phyloP scores from a whole-genome alignment of 1,140 invertebrate genomes.

The Drosophila lacertosa region DNA sequence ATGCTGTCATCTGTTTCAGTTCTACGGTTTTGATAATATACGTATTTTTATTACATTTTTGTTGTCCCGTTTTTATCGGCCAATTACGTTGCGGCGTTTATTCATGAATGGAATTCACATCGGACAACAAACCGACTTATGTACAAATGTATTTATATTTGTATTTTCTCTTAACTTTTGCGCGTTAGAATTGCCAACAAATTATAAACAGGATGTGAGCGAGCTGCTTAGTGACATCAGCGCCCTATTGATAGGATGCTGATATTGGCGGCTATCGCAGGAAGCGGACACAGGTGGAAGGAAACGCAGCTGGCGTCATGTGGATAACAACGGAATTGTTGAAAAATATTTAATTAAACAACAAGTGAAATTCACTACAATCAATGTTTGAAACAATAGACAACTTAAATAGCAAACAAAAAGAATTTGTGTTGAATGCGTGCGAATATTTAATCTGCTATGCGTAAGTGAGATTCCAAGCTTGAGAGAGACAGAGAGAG shows the following conservation, averaged over 20 bases:
- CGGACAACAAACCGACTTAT: slow-evolving; percentile 17
- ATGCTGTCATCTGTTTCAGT: slow-evolving; percentile 49
- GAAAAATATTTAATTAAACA: not conserved
- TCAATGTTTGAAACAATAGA: not conserved
- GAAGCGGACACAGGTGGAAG: slow-evolving; percentile 10
- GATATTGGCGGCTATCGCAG: not conserved
- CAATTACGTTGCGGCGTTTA: slow-evolving; percentile 40
- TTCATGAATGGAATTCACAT: slow-evolving; percentile 72
- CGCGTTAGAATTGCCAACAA: slow-evolving; percentile 41
- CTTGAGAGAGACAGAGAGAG: too few relatives aligned
- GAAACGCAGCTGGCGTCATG: not conserved
- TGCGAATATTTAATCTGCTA: too few relatives aligned
- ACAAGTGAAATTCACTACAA: not conserved
- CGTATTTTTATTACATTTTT: slow-evolving; percentile 57
- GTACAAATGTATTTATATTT: slow-evolving; percentile 15
- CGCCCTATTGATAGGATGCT: slow-evolving; percentile 35
- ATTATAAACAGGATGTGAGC: slow-evolving; percentile 73
- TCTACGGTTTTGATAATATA: slow-evolving; percentile 41
- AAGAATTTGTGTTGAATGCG: too few relatives aligned
- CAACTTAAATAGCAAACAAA: too few relatives aligned
- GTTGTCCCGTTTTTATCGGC: slow-evolving; percentile 44
- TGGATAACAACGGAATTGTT: not conserved
- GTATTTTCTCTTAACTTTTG: slow-evolving; percentile 23
- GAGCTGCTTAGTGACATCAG: slow-evolving; percentile 48
- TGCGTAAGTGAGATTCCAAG: too few relatives aligned